Base-by-base conservation (phyloP, 2,888 invertebrate genomes). In the Euplagia quadripunctaria region DNA sequence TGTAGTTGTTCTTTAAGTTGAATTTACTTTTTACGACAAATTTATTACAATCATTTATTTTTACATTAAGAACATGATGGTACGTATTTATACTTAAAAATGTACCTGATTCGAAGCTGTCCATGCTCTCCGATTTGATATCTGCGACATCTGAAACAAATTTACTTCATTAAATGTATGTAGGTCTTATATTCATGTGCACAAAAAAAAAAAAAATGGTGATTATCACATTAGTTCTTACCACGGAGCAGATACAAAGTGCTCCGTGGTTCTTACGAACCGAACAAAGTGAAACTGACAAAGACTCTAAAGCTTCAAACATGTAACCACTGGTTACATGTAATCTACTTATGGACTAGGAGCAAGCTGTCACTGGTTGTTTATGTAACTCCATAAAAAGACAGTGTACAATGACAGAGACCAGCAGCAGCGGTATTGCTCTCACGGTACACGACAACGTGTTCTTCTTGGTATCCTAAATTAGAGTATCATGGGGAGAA, bases 21-120 rank as follows among this genome's bases (percentile, higher is more conserved):
- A 87, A 87, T 85, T 88, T 88, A 86, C 85, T 86, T 87, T 86
- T 87, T 83, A 86, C 82, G 79, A 75, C 80, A 82, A 75, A 74
- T 84, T 86, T 84, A 82, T 84, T 85, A 79, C 81, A 74, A 78
- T 68, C 71, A 63, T 73, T 72, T 79, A 71, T 75, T 79, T 79
- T 80, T 67, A 75, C 64, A 67, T 80, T 71, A 79, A 41, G 14
- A 43, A 17, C 43, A 43, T 64, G 51, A 64, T 61, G n/a, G 20
- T 46, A 58, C 14, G 9, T n/a, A 41, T 5, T 43, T 52, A 46
- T 31, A 55, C 11, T 58, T 73, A 61, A 51, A 42, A 61, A 83
- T 88, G 90, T 84, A 96, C 96, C 96, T 72, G 96, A 96, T 79
- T 94, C 95, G 82, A 94, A 94, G 82, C 96, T 96, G 86, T 96